phyloP scores from a whole-genome alignment of 2,113 vertebrate genomes.

The Macquaria australasica region DNA sequence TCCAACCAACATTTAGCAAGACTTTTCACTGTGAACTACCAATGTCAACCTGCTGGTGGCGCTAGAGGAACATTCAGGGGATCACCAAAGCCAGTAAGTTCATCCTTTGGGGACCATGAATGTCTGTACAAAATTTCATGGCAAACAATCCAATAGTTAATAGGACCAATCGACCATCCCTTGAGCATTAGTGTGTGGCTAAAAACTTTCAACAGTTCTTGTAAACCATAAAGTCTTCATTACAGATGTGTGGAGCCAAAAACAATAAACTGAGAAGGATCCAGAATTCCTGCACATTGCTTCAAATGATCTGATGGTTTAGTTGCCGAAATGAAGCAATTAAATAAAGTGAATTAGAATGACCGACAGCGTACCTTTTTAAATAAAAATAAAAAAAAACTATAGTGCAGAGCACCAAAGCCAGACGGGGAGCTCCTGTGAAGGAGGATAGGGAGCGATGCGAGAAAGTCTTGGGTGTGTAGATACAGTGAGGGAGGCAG shows the following conservation, averaged over 20 bases:
- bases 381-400: too few relatives aligned
- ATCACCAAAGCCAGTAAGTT: not conserved
- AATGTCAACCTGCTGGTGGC: not conserved
- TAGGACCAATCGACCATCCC: not conserved
- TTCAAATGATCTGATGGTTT: conserved; percentile 49
- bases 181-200: not conserved
- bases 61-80: not conserved
- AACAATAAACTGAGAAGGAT: conserved; percentile 28
- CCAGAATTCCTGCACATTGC: conserved; percentile 13
- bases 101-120: not conserved
- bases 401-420: not conserved
- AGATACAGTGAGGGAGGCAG: conserved; percentile 11
- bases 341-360: conserved; percentile 41
- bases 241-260: conserved; percentile 7
- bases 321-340: conserved; percentile 33
- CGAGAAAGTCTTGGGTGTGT: not conserved
- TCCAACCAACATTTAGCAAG: not conserved
- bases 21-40: not conserved
- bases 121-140: not conserved
- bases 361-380: conserved; percentile 23
- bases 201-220: conserved; percentile 12
- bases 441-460: not conserved
- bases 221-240: conserved; percentile 23
- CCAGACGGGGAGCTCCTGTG: not conserved
- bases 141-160: not conserved